Percentiles rank a stretch among this genome's conserved stretches.
Conservation (phyloP, 2,888 invertebrate species). For the Uloborus plumipes region DNA sequence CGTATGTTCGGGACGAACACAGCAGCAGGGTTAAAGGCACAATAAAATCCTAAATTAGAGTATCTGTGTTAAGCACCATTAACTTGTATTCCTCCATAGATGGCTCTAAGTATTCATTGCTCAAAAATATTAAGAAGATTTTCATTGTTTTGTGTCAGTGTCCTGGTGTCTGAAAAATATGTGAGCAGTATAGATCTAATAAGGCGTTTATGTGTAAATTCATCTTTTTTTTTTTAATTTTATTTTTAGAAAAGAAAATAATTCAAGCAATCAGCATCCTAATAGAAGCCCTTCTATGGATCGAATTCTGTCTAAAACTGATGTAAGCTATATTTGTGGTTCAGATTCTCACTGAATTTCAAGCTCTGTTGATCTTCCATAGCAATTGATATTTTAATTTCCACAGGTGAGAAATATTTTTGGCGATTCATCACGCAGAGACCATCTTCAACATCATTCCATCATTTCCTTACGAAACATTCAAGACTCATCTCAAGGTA, state of each 20-base stretch:
- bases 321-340: slow-evolving; percentile 28
- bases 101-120: too few species aligned
- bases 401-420: slow-evolving; percentile 43
- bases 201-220: neutral
- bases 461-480: slow-evolving; percentile 48
- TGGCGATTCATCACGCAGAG: slow-evolving; percentile 25
- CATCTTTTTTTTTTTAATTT: neutral
- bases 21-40: too few species aligned
- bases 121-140: too few species aligned
- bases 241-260: slow-evolving; percentile 44
- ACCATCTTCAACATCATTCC: slow-evolving; percentile 53
- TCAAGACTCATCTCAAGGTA: slow-evolving; percentile 37
- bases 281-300: slow-evolving; percentile 62
- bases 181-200: too few species aligned
- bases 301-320: slow-evolving; percentile 53
- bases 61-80: too few species aligned
- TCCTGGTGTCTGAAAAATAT: too few species aligned
- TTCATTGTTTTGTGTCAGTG: too few species aligned
- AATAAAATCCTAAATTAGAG: too few species aligned
- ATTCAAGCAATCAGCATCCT: slow-evolving; percentile 39
- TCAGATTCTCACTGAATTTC: too few species aligned
- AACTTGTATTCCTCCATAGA: too few species aligned
- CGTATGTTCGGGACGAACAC: too few species aligned
- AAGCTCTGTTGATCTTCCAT: too few species aligned
- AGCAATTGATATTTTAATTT: neutral